A percentile compares a stretch with the other conserved stretches of the same genome.
Conservation (phyloP, 2,113 vertebrate species). For the Nipponia nippon region DNA sequence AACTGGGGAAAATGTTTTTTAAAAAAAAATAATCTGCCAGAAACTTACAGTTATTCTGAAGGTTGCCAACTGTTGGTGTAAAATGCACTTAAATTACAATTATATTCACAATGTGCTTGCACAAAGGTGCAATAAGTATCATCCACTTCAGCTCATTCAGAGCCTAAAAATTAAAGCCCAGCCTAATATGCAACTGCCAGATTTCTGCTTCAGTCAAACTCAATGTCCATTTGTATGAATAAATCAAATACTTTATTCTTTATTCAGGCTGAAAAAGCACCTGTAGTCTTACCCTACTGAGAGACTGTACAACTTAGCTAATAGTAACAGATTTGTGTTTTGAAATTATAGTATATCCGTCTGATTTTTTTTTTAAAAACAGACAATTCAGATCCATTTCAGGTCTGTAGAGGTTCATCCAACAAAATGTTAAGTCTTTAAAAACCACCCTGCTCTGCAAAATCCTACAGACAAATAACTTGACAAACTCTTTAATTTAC, state of each 20-base stretch:
- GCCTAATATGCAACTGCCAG: neutral
- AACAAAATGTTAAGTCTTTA: neutral
- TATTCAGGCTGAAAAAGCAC: neutral
- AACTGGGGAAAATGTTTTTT: neutral
- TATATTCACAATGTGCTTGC: neutral
- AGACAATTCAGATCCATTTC: neutral
- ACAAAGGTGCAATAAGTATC: neutral
- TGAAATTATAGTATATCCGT: neutral
- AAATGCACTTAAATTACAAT: neutral
- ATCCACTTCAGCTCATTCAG: neutral
- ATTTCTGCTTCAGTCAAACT: neutral
- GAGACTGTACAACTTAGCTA: neutral
- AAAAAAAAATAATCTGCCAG: neutral
- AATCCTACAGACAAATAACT: neutral
- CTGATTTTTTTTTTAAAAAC: neutral
- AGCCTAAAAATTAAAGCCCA: neutral
- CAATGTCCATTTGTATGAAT: neutral
- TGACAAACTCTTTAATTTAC: neutral
- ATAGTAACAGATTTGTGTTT: neutral
- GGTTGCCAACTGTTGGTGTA: neutral
- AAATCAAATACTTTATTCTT: neutral
- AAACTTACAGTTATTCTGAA: neutral
- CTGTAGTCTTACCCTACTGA: neutral
- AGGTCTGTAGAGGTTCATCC: neutral
- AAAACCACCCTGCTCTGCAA: neutral